Conservation (phyloP, 2,888 invertebrate genomes). For the Stenoptilia bipunctidactyla region DNA sequence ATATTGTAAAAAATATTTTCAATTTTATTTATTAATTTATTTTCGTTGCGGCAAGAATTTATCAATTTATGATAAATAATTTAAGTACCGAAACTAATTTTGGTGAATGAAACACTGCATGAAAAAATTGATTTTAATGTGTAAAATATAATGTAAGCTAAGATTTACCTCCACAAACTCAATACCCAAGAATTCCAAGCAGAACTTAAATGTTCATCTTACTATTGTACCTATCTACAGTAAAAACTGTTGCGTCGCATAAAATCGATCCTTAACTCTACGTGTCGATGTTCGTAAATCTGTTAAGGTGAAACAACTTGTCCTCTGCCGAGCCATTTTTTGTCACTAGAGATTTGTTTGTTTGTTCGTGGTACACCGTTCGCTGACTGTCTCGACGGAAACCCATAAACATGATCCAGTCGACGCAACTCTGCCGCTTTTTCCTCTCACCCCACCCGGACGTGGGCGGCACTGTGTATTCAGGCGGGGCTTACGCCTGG, state of each 20-base stretch:
- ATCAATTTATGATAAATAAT: no score
- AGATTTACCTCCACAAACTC: no score
- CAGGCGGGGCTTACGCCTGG: conserved; percentile 28
- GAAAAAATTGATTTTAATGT: no score
- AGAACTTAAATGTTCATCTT: no score
- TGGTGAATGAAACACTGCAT: no score
- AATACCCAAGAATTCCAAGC: no score
- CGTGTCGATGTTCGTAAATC: conserved; percentile 52
- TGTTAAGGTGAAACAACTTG: conserved; percentile 65
- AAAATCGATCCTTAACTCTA: conserved; percentile 7
- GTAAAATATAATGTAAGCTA: no score
- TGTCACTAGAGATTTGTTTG: conserved; percentile 69
- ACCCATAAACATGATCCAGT: conserved; percentile 68
- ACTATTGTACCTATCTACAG: no score
- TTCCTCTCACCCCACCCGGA: conserved; percentile 47
- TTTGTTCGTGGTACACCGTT: conserved; percentile 53
- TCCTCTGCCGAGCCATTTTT: conserved; percentile 61
- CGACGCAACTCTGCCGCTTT: conserved; percentile 59
- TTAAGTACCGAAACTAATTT: no score
- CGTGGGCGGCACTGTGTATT: conserved; percentile 32
- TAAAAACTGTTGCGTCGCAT: background rate
- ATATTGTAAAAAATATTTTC: no score
- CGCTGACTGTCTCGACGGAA: conserved; percentile 63
- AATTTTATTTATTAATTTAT: no score
- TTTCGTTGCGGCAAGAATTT: no score